phyloP scores from a whole-genome alignment of 2,113 vertebrate species.

The Atrichornis clamosus region DNA sequence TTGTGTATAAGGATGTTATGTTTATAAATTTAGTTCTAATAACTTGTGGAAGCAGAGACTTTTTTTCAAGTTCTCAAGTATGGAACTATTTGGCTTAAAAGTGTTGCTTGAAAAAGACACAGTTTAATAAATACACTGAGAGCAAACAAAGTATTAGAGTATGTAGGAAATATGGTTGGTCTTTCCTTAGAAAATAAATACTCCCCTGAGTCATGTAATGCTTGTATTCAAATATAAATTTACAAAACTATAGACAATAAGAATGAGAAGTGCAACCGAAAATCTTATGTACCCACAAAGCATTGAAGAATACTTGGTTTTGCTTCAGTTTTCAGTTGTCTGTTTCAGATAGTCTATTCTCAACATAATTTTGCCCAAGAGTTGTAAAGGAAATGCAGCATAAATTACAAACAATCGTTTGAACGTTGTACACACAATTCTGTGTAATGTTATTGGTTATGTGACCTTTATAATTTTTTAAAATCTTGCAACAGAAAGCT shows the following conservation, averaged over 20 bases:
- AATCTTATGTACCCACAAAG: not conserved
- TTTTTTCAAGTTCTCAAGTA: not conserved
- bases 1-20: not conserved
- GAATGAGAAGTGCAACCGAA: not conserved
- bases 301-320: not conserved
- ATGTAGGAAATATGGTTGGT: not conserved
- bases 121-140: not conserved
- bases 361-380: not conserved
- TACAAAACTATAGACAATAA: not conserved
- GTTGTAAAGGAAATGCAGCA: not conserved
- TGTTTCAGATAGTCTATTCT: not conserved
- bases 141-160: not conserved
- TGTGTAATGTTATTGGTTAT: not conserved
- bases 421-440: not conserved
- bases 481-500: not conserved
- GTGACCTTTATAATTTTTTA: not conserved
- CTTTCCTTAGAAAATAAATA: constrained; percentile 13
- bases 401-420: not conserved
- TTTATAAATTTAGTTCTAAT: not conserved
- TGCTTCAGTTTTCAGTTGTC: not conserved
- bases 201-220: not conserved
- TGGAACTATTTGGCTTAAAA: not conserved
- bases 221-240: not conserved
- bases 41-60: not conserved
- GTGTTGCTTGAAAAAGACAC: not conserved